Percentiles rank a stretch among this genome's conserved stretches.
These are phyloP conservation scores for Nineta flava DNA, from an alignment of 2,888 invertebrate species.

Conservation along the genomic window DNA sequence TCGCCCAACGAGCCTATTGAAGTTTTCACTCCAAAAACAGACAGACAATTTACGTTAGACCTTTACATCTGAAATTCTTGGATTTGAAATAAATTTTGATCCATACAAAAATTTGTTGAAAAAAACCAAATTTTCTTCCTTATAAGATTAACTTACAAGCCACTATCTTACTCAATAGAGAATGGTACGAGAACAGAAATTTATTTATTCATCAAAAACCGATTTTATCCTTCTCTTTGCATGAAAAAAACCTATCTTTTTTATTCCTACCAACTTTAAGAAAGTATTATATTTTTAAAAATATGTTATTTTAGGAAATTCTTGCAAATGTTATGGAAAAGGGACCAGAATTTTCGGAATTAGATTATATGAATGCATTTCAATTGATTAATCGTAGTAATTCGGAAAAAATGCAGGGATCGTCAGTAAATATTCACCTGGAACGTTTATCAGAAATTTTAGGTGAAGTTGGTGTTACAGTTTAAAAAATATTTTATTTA, in stretches of 20 bases:
- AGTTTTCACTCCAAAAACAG: no score
- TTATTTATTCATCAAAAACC: neutral
- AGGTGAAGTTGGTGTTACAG: constrained; percentile 68
- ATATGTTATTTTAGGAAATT: constrained; percentile 48
- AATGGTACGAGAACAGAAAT: neutral
- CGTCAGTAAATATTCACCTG: constrained; percentile 46
- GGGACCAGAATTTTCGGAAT: constrained; percentile 72
- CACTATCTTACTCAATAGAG: no score
- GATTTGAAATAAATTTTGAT: no score
- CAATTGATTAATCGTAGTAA: constrained; percentile 54
- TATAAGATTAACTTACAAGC: no score
- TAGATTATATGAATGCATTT: constrained; percentile 77
- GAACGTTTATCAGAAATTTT: constrained; percentile 72
- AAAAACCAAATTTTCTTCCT: no score
- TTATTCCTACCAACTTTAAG: no score
- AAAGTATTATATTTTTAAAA: neutral
- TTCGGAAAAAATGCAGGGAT: constrained; percentile 32
- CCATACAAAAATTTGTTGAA: no score
- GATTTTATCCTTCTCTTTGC: neutral
- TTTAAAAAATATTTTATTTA: constrained; percentile 27
- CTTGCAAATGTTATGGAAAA: constrained; percentile 69
- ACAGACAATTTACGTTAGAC: no score
- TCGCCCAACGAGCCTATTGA: no score
- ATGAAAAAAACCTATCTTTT: neutral
- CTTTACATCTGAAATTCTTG: no score